Evolutionary conservation across 2,113 vertebrate genomes (phyloP).

Genomic region (Chrysemys picta): DNA sequence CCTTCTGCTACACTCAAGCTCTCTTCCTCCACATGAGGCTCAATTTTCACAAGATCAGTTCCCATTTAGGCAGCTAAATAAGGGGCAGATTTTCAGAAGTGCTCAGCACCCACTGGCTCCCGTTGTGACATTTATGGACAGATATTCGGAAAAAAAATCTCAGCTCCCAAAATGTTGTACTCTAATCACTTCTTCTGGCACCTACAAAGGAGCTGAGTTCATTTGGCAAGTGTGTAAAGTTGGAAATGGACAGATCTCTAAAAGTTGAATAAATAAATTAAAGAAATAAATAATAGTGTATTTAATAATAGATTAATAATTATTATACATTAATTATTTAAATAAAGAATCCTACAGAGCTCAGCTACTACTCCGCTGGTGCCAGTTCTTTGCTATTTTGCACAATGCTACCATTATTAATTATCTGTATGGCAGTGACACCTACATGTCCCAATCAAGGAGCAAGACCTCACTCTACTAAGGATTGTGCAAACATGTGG

Average conservation of each 20-base stretch:
- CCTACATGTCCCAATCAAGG: accelerated
- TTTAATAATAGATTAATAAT: too few species aligned
- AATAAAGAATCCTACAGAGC: background rate
- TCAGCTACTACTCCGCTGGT: background rate
- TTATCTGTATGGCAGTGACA: background rate
- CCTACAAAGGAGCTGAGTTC: background rate
- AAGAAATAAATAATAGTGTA: too few species aligned
- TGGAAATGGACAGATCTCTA: background rate
- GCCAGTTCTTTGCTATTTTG: background rate
- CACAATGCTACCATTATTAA: background rate
- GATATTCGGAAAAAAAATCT: background rate
- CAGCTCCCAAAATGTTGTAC: background rate
- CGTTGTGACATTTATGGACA: background rate
- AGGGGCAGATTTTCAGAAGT: slow-evolving; percentile 6
- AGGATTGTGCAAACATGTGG: background rate
- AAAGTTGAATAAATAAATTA: too few species aligned
- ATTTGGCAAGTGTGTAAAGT: background rate
- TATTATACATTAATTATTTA: too few species aligned
- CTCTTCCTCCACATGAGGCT: background rate
- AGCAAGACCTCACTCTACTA: background rate
- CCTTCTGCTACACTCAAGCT: background rate
- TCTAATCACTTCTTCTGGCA: background rate
- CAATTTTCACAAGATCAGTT: background rate
- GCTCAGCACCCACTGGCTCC: background rate
- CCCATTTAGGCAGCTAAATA: accelerated